phyloP scores from a whole-genome alignment of 2,888 invertebrate species.

The Mystacides longicornis region DNA sequence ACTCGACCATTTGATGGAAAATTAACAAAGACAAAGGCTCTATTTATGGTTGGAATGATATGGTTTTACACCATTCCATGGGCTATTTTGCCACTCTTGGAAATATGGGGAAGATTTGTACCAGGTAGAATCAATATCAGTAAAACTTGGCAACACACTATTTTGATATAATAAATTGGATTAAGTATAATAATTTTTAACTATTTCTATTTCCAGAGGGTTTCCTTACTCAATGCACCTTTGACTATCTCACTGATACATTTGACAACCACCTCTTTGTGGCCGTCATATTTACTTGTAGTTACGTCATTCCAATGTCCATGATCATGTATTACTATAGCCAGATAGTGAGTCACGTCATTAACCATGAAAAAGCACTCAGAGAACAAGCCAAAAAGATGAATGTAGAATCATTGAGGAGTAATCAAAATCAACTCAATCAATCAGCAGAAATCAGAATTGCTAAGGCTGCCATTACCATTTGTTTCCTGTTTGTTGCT shows the following conservation, averaged over 20 bases:
- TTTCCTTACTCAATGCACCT: slow-evolving; percentile 77
- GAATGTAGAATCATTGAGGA: slow-evolving; percentile 75
- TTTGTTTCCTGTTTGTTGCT: slow-evolving; percentile 75
- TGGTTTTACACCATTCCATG: slow-evolving; percentile 79
- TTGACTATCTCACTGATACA: slow-evolving; percentile 74
- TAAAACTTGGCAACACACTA: too few relatives aligned
- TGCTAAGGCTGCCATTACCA: slow-evolving; percentile 81
- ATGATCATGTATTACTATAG: slow-evolving; percentile 79
- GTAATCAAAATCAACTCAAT: slow-evolving; percentile 57
- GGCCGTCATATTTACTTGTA: slow-evolving; percentile 65
- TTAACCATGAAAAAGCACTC: slow-evolving; percentile 75
- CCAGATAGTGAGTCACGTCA: slow-evolving; percentile 81
- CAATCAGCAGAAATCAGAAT: slow-evolving; percentile 78
- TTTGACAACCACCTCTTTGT: slow-evolving; percentile 75
- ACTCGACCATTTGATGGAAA: slow-evolving; percentile 78
- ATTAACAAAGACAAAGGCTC: slow-evolving; percentile 69
- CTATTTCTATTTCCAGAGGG: slow-evolving; percentile 57
- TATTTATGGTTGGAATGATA: slow-evolving; percentile 63
- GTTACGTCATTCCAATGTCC: slow-evolving; percentile 69
- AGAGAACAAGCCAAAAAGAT: slow-evolving; percentile 74
- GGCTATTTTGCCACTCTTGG: slow-evolving; percentile 68
- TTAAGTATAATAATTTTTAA: too few relatives aligned
- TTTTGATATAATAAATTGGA: slow-evolving; percentile 5
- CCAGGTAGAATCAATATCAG: slow-evolving; percentile 61
- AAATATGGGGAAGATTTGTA: slow-evolving; percentile 80